Percentiles rank a stretch among this genome's conserved stretches.
Evolutionary conservation across 2,113 vertebrate genomes (phyloP).

Genomic region (Gasterosteus nipponicus): DNA sequence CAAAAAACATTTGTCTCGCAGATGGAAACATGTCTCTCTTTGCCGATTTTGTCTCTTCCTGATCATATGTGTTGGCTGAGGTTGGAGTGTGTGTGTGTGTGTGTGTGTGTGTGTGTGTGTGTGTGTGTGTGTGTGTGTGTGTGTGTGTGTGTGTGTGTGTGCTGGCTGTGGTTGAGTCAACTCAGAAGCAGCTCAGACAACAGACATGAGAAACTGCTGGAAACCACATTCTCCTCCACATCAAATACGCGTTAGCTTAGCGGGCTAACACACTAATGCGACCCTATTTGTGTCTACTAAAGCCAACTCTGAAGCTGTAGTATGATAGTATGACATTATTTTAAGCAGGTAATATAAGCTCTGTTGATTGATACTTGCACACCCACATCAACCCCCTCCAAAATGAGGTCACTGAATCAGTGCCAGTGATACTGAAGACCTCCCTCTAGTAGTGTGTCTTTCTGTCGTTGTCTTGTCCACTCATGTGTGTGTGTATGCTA

Average conservation of each 20-base stretch:
- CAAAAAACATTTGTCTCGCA: constrained; percentile 83
- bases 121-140: constrained; percentile 22
- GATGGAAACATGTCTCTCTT: constrained; percentile 77
- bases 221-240: constrained; percentile 81
- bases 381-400: constrained; percentile 10
- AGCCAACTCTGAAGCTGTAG: constrained; percentile 17
- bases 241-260: constrained; percentile 76
- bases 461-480: not conserved
- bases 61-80: constrained; percentile 76
- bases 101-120: constrained; percentile 8
- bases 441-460: not conserved
- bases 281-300: constrained; percentile 11
- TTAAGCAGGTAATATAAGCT: constrained; percentile 24
- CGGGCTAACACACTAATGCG: constrained; percentile 58
- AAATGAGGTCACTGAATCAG: constrained; percentile 40
- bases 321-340: constrained; percentile 22
- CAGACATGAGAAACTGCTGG: constrained; percentile 83
- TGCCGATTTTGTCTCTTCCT: constrained; percentile 65
- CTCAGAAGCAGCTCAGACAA: constrained; percentile 79
- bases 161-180: constrained; percentile 75
- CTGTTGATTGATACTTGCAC: constrained; percentile 23
- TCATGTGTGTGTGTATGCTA: constrained; percentile 55
- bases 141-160: constrained; percentile 50
- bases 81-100: constrained; percentile 47
- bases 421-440: constrained; percentile 24